phyloP scores from a whole-genome alignment of 2,797 vertebrate species.

The Sparus aurata region DNA sequence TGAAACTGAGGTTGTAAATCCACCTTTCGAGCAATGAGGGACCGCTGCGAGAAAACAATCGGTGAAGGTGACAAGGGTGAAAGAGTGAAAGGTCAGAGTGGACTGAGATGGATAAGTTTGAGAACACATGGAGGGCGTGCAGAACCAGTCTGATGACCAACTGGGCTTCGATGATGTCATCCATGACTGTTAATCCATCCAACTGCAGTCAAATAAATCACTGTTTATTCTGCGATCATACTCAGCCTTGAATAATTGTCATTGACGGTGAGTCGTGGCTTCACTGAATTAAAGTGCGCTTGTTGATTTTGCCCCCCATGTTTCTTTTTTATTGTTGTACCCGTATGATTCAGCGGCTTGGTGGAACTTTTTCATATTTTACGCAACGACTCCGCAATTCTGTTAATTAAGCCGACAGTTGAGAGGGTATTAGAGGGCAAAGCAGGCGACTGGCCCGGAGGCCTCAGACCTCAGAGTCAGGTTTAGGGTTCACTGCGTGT shows the following conservation, averaged over 20 bases:
- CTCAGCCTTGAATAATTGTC: slow-evolving; percentile 8
- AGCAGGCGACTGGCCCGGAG: background rate
- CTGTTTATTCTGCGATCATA: slow-evolving; percentile 23
- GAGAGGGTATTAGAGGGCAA: background rate
- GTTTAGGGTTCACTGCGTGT: background rate
- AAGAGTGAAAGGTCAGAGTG: background rate
- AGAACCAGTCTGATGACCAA: background rate
- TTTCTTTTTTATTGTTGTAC: slow-evolving; percentile 16
- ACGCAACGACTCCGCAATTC: background rate
- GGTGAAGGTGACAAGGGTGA: slow-evolving; percentile 1
- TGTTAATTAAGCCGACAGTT: slow-evolving; percentile 1
- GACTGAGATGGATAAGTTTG: background rate
- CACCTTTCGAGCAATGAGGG: background rate
- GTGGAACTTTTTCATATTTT: slow-evolving; percentile 16
- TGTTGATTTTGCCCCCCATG: slow-evolving; percentile 20
- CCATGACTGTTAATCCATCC: background rate
- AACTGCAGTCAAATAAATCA: slow-evolving; percentile 7
- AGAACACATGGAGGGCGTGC: background rate
- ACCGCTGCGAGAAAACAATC: background rate
- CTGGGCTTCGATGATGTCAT: background rate
- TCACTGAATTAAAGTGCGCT: slow-evolving; percentile 13
- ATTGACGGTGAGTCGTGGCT: slow-evolving; percentile 8
- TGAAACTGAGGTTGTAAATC: background rate
- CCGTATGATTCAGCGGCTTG: background rate
- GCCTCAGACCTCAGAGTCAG: background rate